Evolutionary conservation across 2,797 vertebrate species (phyloP).

Genomic region (Rhinella marina): DNA sequence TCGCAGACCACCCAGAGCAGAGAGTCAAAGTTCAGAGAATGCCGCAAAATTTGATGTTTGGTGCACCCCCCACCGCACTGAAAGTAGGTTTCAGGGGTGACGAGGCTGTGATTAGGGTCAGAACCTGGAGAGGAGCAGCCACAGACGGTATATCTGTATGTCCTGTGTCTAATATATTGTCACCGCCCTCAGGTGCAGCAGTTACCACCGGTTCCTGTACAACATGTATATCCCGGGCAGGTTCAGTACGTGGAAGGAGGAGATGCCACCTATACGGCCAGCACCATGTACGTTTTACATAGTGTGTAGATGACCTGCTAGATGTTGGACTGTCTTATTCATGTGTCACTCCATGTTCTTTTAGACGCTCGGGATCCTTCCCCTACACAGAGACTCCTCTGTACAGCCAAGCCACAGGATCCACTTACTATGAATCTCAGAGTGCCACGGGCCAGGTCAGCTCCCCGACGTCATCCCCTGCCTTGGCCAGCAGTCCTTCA

Average conservation of each 20-base stretch:
- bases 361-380: conserved; percentile 84
- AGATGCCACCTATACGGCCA: conserved; percentile 86
- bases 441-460: conserved; percentile 82
- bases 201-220: conserved; percentile 87
- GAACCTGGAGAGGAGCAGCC: background rate
- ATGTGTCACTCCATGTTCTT: conserved; percentile 5
- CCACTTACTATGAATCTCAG: conserved; percentile 84
- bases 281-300: conserved; percentile 84
- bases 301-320: background rate
- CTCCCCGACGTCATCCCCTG: conserved; percentile 80
- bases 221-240: conserved; percentile 86
- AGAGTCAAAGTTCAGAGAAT: conserved; percentile 74
- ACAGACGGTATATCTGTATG: background rate
- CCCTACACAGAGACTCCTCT: conserved; percentile 85
- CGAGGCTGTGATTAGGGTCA: background rate
- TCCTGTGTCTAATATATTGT: conserved; percentile 10
- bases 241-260: conserved; percentile 89
- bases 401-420: conserved; percentile 80
- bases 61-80: conserved; percentile 69
- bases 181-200: conserved; percentile 78
- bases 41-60: conserved; percentile 72
- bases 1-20: conserved; percentile 69
- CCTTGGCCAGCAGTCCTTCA: conserved; percentile 75
- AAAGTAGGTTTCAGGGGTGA: conserved; percentile 71
- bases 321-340: background rate